These are phyloP conservation scores for Eretmocerus hayati DNA, from an alignment of 2,888 invertebrate genomes.

Conservation along the genomic window DNA sequence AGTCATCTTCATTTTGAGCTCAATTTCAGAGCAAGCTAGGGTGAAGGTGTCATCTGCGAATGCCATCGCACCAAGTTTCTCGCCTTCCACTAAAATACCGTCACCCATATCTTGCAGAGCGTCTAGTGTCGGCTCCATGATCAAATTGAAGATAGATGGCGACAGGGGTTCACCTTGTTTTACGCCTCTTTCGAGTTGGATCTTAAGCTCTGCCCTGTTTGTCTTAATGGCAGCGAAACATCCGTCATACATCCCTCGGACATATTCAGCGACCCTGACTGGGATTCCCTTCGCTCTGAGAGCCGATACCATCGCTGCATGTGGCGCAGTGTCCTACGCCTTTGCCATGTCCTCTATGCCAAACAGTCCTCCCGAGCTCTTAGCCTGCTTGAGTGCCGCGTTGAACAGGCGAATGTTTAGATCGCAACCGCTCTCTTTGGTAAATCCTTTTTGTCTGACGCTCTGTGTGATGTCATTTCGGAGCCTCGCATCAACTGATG, in stretches of 20 bases:
- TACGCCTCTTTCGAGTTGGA: slow-evolving; percentile 37
- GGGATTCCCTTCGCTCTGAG: neutral
- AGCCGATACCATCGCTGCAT: no score
- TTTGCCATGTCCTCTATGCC: slow-evolving; percentile 10
- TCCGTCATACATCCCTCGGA: neutral
- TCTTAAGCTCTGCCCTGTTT: slow-evolving; percentile 20
- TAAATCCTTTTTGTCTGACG: no score
- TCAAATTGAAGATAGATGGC: slow-evolving; percentile 15
- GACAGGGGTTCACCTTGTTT: slow-evolving; percentile 47
- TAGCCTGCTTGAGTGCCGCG: slow-evolving; percentile 11
- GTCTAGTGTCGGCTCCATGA: neutral
- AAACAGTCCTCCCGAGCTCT: neutral
- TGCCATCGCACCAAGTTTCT: neutral
- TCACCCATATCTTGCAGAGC: neutral
- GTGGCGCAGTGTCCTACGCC: no score
- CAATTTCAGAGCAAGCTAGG: neutral
- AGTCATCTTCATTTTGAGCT: neutral
- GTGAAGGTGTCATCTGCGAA: neutral
- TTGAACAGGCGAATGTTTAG: slow-evolving; percentile 2
- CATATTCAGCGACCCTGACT: neutral
- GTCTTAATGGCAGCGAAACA: neutral
- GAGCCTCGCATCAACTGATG: neutral
- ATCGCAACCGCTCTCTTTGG: neutral
- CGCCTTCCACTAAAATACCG: neutral
- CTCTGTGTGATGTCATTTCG: neutral